Base-by-base conservation (phyloP, 92 coral and sea anemone genomes). In the Parazoanthus darwini region DNA sequence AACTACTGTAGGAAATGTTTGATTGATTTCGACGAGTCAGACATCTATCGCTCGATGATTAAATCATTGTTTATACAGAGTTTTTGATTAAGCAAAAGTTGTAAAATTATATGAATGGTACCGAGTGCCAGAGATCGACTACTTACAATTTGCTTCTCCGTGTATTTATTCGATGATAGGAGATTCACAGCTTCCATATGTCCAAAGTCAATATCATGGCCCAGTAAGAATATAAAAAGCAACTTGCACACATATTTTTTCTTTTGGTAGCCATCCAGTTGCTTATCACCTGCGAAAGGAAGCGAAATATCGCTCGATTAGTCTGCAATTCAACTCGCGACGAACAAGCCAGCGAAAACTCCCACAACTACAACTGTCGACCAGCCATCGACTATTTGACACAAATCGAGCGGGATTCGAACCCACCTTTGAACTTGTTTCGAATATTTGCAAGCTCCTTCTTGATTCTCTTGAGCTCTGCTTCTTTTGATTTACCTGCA, bases 101-200 rank as follows among this genome's bases (percentile, higher is more conserved):
- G 9, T 33, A 74, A 13, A 75, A 15, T 15, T 3, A 3, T 36
- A 3, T 54, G 9, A 54, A 54, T 54, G 59, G 7, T 9, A 1
- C 3, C 2, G 22, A 79, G 33, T 16, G 18, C 23, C n/a, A 5
- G 33, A 29, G 33, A 29, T 51, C 26, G 37, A 18, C 48, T 65
- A 94, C 99, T 90, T 95, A 97, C 99, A 35, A 97, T 97, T 82
- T 97, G 99, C 86, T 97, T 97, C 74, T 97, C 99, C 0, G 99
- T 97, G 94, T 97, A 97, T 66, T 97, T 97, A 93, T 95, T 97
- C 22, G 99, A 97, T 23, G 99, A 95, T 39, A 97, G 92, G 43
- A 97, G 90, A 78, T 97, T 97, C 15, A 97, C 99, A 35, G 99
- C 99, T 86, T 97, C 99, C 99, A 97, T 97, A 81, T 97, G 99